phyloP scores from a whole-genome alignment of 2,113 vertebrate genomes.

The Crotalus viridis region DNA sequence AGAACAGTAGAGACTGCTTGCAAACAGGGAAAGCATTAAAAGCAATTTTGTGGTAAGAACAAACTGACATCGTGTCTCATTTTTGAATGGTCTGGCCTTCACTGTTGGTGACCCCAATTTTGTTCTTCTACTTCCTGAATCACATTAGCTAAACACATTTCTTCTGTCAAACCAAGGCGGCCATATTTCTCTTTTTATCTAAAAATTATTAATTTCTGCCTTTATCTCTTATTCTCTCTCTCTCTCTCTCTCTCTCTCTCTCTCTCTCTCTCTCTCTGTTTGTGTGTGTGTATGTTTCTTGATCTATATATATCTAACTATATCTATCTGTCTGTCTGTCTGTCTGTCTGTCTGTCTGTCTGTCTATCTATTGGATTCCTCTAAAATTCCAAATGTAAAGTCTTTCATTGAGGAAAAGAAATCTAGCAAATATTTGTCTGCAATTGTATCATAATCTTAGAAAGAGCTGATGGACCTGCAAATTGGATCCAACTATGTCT shows the following conservation, averaged over 20 bases:
- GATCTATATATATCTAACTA: too few relatives aligned
- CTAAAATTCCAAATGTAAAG: not conserved
- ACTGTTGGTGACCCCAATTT: not conserved
- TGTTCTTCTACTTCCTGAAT: not conserved
- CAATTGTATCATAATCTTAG: not conserved
- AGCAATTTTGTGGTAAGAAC: not conserved
- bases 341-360: not conserved
- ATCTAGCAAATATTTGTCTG: not conserved
- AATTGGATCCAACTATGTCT: not conserved
- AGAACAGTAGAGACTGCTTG: not conserved
- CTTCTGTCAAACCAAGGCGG: not conserved
- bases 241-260: too few relatives aligned
- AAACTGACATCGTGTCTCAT: not conserved
- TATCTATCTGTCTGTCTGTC: too few relatives aligned
- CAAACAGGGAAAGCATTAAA: not conserved
- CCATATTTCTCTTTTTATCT: not conserved
- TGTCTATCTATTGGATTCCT: not conserved
- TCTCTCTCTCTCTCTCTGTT: too few relatives aligned
- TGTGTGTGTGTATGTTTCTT: too few relatives aligned
- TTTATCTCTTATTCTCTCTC: not conserved
- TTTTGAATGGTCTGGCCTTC: not conserved
- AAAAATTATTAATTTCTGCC: not conserved
- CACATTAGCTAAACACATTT: not conserved
- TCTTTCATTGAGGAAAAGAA: not conserved
- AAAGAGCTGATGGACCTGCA: not conserved